phyloP scores from a whole-genome alignment of 1,140 invertebrate genomes.

The Diprion similis region DNA sequence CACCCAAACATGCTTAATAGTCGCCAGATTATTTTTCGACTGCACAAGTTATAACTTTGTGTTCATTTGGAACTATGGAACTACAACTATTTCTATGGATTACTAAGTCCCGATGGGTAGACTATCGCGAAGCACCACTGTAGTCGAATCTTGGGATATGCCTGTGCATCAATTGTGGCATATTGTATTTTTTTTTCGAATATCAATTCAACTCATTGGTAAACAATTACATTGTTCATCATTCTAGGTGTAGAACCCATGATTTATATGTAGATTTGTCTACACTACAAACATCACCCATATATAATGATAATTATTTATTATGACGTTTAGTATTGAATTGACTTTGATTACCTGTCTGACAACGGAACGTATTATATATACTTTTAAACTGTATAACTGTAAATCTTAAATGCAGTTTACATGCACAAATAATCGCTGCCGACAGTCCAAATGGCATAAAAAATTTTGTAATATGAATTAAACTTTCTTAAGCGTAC shows the following conservation, averaged over 20 bases:
- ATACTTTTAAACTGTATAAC: neutral
- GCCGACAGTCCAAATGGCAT: neutral
- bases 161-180: neutral
- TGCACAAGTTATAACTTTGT: neutral
- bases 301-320: conserved; percentile 7
- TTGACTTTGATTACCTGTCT: neutral
- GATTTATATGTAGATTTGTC: neutral
- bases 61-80: neutral
- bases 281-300: neutral
- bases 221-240: too few relatives aligned
- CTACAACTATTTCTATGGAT: neutral
- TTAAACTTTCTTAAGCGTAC: neutral
- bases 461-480: neutral
- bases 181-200: too few relatives aligned
- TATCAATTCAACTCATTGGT: neutral
- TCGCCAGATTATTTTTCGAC: too few relatives aligned
- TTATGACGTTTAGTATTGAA: neutral
- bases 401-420: neutral
- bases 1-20: too few relatives aligned
- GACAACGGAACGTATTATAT: neutral
- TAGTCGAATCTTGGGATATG: neutral
- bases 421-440: conserved; percentile 6
- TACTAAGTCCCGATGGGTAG: neutral
- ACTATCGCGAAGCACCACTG: too few relatives aligned
- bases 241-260: neutral